Evolutionary conservation across 2,113 vertebrate genomes (phyloP), one percentile per base, ranked within the genome.

Genomic region (Pontoporia blainvillei): DNA sequence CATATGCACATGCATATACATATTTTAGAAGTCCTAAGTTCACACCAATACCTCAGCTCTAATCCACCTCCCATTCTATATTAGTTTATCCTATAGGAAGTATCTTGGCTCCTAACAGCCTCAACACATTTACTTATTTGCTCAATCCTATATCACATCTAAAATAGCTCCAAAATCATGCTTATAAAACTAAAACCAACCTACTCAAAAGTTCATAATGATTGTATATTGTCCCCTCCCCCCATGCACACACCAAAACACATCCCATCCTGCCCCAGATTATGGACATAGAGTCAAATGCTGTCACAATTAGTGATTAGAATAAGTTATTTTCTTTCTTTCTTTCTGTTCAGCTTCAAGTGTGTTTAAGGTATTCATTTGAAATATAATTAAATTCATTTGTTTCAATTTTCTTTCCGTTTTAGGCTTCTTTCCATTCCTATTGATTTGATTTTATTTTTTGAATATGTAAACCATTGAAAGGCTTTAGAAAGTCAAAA

Each of bases 141-240:
- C 25, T 96, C 25, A 14, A 13, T 57, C 18, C 6, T 79, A 34
- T 39, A 29, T 44, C 39, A 54, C 8, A 41, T 34, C 21, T 71
- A 79, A 92, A 64, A 49, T 57, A 59, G 11, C 44, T 95, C 52
- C 31, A 46, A 3, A 95, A 85, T 89, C 93, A 73, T 61, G 5
- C 27, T 52, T 39, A 64, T 94, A 57, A 85, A 57, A 44, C 6
- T 75, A 86, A 94, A 88, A 25, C 15, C 59, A 91, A 61, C 2
- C 14, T 76, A 52, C 34, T 91, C 11, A 91, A 67, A 67, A 89
- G 15, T 14, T 88, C 25, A 85, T 25, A 75, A 23, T 39, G 2
- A 29, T 27, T 49, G 12, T 14, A 4, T 10, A 18, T 11, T 44
- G 9, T 41, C 31, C 6, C 27, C 18, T 6, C 8, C 2, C 0